Evolutionary conservation across 2,888 invertebrate genomes (phyloP).

Genomic region (Apodemia zela): DNA sequence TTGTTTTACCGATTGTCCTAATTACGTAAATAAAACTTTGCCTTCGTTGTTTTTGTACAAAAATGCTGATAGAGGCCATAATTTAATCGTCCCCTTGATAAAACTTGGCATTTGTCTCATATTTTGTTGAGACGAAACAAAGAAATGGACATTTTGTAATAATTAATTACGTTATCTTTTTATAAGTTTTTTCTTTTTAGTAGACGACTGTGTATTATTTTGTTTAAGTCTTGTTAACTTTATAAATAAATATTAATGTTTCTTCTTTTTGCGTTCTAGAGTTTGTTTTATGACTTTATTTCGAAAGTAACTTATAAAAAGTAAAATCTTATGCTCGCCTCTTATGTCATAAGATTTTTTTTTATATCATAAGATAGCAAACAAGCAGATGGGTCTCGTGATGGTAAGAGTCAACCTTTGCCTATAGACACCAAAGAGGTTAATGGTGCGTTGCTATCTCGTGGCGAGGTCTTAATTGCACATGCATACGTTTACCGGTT

Average conservation of each 20-base stretch:
- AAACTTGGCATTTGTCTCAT: conserved; percentile 15
- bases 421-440: too few species aligned
- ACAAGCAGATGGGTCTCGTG: too few species aligned
- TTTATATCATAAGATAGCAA: too few species aligned
- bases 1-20: conserved; percentile 34
- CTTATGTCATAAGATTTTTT: too few species aligned
- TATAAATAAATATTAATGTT: not conserved
- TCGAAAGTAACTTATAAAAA: not conserved
- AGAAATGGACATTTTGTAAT: conserved; percentile 13
- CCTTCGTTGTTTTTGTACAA: conserved; percentile 27
- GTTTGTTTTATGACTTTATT: not conserved
- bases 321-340: not conserved
- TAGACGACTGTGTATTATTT: conserved; percentile 2
- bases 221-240: not conserved
- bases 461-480: too few species aligned
- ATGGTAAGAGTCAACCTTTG: too few species aligned
- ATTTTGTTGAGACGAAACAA: conserved; percentile 9
- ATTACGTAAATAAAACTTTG: conserved; percentile 34
- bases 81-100: conserved; percentile 15
- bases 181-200: conserved; percentile 1
- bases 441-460: too few species aligned
- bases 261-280: not conserved
- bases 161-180: conserved; percentile 7
- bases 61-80: conserved; percentile 17
- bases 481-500: too few species aligned